These are phyloP conservation scores for Propithecus deckenii DNA, from an alignment of 2,797 vertebrate genomes.

Conservation along the genomic window DNA sequence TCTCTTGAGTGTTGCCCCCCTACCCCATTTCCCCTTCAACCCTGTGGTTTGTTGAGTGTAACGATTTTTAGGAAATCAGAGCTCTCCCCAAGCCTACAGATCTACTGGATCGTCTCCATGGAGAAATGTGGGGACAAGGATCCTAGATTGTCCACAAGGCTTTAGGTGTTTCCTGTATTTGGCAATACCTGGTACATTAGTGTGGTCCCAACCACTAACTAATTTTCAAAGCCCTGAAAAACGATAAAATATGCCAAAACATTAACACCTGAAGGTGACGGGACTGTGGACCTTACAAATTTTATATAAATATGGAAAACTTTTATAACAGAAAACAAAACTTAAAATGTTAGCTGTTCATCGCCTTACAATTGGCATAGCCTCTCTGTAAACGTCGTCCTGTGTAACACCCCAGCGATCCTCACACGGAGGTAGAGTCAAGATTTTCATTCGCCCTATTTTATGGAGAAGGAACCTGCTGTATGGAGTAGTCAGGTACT, in stretches of 20 bases:
- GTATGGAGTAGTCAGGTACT: not conserved
- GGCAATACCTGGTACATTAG: not conserved
- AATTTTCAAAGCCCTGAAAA: not conserved
- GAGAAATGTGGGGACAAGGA: not conserved
- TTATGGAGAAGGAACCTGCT: not conserved
- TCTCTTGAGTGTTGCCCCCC: not conserved
- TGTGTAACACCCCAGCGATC: accelerated
- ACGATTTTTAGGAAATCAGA: not conserved
- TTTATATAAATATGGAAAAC: accelerated
- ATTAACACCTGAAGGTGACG: not conserved
- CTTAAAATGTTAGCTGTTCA: not conserved
- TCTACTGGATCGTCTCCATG: not conserved
- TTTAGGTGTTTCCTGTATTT: not conserved
- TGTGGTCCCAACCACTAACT: not conserved
- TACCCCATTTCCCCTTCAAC: not conserved
- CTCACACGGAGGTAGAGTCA: accelerated
- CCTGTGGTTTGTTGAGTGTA: not conserved
- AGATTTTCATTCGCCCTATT: not conserved
- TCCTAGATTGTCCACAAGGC: not conserved
- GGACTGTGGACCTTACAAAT: not conserved
- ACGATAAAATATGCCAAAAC: not conserved
- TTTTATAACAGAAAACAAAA: not conserved
- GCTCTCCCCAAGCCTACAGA: not conserved
- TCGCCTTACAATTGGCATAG: not conserved
- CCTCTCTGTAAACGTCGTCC: not conserved